These are phyloP conservation scores for Rhabdomys pumilio DNA, from an alignment of 2,797 vertebrate species.

Conservation along the genomic window DNA sequence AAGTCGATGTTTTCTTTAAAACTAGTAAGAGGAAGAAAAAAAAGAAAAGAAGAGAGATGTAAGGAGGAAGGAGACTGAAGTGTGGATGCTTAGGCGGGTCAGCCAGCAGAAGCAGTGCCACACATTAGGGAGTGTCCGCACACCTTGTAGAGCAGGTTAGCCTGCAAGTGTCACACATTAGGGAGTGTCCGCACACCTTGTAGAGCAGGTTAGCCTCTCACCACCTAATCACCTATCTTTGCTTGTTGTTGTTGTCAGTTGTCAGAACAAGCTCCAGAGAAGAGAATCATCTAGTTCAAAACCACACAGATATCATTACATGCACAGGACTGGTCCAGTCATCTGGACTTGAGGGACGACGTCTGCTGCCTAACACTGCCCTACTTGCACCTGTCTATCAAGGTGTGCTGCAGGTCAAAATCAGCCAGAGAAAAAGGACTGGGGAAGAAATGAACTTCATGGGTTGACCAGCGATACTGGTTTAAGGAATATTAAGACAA, in stretches of 20 bases:
- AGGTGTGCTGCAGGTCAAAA: neutral
- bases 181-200: rapidly evolving
- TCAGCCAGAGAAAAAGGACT: neutral
- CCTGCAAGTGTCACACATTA: neutral
- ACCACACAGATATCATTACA: neutral
- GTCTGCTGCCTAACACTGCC: rapidly evolving
- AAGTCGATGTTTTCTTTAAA: neutral
- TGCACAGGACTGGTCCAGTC: rapidly evolving
- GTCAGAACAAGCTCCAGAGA: neutral
- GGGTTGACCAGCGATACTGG: neutral
- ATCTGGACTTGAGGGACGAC: neutral
- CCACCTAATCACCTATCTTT: neutral
- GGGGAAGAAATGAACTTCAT: neutral
- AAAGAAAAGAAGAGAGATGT: too few relatives aligned
- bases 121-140: rapidly evolving
- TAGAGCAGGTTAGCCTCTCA: neutral
- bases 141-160: neutral
- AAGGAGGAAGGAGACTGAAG: neutral
- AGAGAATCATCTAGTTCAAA: neutral
- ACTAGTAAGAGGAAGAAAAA: neutral
- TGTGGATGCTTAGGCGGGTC: neutral
- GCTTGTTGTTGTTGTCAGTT: too few relatives aligned
- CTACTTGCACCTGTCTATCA: neutral
- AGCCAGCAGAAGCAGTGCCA: neutral
- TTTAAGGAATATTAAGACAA: conserved; percentile 21